These are phyloP conservation scores for Harpegnathos saltator DNA, from an alignment of 1,140 invertebrate genomes.

Conservation along the genomic window DNA sequence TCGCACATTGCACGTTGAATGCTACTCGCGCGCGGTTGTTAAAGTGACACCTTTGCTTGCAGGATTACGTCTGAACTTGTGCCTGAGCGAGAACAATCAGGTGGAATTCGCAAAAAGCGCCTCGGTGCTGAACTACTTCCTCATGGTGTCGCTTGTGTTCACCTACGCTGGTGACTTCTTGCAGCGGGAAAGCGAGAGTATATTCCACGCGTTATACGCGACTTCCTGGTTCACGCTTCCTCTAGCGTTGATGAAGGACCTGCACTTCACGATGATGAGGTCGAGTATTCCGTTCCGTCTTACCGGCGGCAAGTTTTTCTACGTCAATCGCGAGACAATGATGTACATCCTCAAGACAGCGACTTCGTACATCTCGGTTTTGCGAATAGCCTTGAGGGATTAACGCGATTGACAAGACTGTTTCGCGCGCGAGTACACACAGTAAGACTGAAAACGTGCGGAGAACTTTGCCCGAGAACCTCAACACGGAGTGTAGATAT, in stretches of 20 bases:
- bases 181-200: conserved; percentile 42
- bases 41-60: conserved; percentile 22
- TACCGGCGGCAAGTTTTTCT: conserved; percentile 71
- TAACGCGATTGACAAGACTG: neutral
- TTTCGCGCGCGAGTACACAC: neutral
- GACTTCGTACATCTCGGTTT: conserved; percentile 73
- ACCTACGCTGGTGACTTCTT: conserved; percentile 73
- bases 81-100: conserved; percentile 40
- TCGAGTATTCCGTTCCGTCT: conserved; percentile 63
- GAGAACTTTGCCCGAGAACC: too few relatives aligned
- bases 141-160: conserved; percentile 70
- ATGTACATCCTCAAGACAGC: conserved; percentile 72
- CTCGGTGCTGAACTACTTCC: conserved; percentile 58
- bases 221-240: conserved; percentile 71
- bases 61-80: conserved; percentile 73
- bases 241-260: conserved; percentile 53
- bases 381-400: conserved; percentile 55
- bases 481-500: too few relatives aligned
- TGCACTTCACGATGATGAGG: conserved; percentile 72
- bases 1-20: too few relatives aligned
- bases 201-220: conserved; percentile 63
- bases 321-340: conserved; percentile 73
- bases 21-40: neutral
- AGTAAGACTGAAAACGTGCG: too few relatives aligned
- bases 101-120: conserved; percentile 27